Evolutionary conservation across 2,888 invertebrate species (phyloP), one percentile per base, ranked within the genome.

Genomic region (Heliconius hortense): DNA sequence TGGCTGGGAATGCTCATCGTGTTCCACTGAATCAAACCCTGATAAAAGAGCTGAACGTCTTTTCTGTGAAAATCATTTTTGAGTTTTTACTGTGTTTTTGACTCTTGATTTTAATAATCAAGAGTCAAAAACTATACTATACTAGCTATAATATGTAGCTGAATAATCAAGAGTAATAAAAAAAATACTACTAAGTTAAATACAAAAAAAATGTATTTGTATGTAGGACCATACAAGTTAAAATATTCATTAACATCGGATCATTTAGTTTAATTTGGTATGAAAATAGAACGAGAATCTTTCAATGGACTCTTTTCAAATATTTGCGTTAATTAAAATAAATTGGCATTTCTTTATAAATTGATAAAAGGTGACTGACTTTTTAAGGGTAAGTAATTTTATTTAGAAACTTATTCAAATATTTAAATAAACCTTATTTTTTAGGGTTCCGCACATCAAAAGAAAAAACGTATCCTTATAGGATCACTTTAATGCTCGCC

Each of bases 271-370:
- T 21, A 63, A n/a, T 31, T 63, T 31, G 5, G 18, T 5, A 4
- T 43, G 4, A 63, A 31, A 63, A 63, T 4, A 31, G 21, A 21
- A 63, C 31, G 31, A 43, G 43, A 21, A 63, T 31, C 31, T 31
- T 31, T 63, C 63, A 31, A 31, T 8, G 21, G 31, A 63, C 21
- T 31, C 31, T 8, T 63, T 63, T 31, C 63, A 63, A 63, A 31
- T 63, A 63, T 63, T 63, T 63, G 21, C 63, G n/a, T 31, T 63
- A 21, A 31, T 35, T 63, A 35, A 63, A 63, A 63, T 63, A 63
- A 35, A 63, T 63, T 63, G 31, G 35, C 31, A 21, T 35, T 63
- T 63, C 63, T 63, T 3, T n/a, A n/a, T 21, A 35, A 63, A 35
- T 63, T 63, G 31, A 35, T 31, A 18, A 35, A 63, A 18, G 21